Evolutionary conservation across 2,113 vertebrate species (phyloP), one percentile per base, ranked within the genome.

Genomic region (Nesoenas mayeri): DNA sequence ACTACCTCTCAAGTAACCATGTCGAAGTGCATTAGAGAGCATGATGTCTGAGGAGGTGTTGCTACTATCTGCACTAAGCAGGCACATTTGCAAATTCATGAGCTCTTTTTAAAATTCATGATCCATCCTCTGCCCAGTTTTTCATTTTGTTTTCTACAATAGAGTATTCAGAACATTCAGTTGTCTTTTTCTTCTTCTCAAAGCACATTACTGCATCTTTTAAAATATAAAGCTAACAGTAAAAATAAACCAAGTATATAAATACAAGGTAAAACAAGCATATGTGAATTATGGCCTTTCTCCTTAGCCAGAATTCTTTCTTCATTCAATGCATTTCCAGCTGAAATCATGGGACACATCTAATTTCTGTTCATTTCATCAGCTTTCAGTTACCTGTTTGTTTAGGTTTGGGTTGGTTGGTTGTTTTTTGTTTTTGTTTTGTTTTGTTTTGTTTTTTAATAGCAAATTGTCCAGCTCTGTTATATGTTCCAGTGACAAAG

Each of bases 81-180:
- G 96, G 58, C 91, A 77, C 60, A 94, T 95, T 97, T 96, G 96
- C 94, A 98, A 97, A 97, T 98, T 97, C 95, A 97, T 96, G 96
- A 98, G 93, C 78, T 94, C 54, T 74, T 93, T 96, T 96, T 96
- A 90, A 97, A 97, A 97, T 97, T 96, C 95, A 97, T 91, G 93
- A 98, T 66, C 90, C 91, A 79, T 60, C 69, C 48, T 78, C 79
- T 90, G 65, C 81, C 78, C 75, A 57, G 71, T 54, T 84, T 89
- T 94, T 79, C 50, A 64, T 81, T 96, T 95, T 95, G 81, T 88
- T 96, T 96, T 77, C 66, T 89, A 48, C 77, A 95, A 89, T 47
- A 94, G 81, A 67, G 26, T 85, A 88, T 92, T 85, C 80, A 87
- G 74, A 89, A 82, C 56, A 77, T 51, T 86, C 72, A 34, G 79